Conservation (phyloP, 2,888 invertebrate genomes). For the Malthinus flaveolus region DNA sequence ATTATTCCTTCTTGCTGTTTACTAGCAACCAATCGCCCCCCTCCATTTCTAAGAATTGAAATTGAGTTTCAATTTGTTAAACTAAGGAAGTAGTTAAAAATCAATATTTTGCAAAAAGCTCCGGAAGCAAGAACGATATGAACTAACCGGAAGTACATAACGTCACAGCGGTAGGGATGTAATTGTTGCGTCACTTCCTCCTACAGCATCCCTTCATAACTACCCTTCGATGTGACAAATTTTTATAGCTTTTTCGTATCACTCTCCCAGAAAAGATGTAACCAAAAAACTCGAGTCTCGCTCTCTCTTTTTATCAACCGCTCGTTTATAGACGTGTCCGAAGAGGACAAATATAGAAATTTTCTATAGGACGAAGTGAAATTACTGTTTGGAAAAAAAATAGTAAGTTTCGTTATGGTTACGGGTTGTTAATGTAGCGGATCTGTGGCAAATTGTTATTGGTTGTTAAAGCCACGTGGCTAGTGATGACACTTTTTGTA, state of each 20-base stretch:
- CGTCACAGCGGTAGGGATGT: conserved; percentile 52
- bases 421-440: conserved; percentile 53
- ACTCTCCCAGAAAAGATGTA: conserved; percentile 35
- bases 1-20: too few species aligned
- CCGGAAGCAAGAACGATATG: conserved; percentile 39
- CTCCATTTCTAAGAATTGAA: not conserved
- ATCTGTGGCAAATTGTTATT: conserved; percentile 55
- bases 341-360: conserved; percentile 5
- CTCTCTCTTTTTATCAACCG: conserved; percentile 6
- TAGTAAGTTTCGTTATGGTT: conserved; percentile 43
- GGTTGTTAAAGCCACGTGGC: conserved; percentile 54
- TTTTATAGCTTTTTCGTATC: conserved; percentile 50
- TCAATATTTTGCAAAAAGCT: conserved; percentile 29
- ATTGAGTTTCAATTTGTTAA: not conserved
- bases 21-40: not conserved
- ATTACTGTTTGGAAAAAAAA: conserved; percentile 19
- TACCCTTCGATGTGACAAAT: conserved; percentile 51
- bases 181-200: conserved; percentile 49
- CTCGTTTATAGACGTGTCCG: not conserved
- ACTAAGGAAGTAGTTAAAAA: conserved; percentile 17
- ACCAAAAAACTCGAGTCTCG: not conserved
- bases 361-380: conserved; percentile 1
- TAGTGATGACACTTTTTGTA: conserved; percentile 40
- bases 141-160: conserved; percentile 46
- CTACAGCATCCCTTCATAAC: conserved; percentile 39